Evolutionary conservation across 2,113 vertebrate genomes (phyloP).

Genomic region (Oreochromis niloticus): DNA sequence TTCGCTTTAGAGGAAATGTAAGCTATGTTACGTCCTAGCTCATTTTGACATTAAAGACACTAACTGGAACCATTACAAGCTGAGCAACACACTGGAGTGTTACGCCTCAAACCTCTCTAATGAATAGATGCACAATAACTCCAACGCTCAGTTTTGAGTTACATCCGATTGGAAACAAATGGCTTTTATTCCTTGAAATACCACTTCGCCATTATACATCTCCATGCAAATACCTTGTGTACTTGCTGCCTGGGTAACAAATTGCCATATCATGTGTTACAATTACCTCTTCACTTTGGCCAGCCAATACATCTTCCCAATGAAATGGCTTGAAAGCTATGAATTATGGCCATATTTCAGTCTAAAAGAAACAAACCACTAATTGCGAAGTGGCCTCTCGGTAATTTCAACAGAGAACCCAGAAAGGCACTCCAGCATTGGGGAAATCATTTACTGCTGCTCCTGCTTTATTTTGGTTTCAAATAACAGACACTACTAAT

Average conservation of each 20-base stretch:
- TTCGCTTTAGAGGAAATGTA: constrained; percentile 25
- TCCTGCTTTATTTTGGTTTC: constrained; percentile 88
- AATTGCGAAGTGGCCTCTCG: constrained; percentile 78
- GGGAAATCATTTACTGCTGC: constrained; percentile 82
- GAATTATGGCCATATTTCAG: constrained; percentile 81
- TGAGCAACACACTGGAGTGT: constrained; percentile 19
- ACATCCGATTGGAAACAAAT: constrained; percentile 60
- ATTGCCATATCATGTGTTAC: constrained; percentile 79
- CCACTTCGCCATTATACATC: constrained; percentile 33
- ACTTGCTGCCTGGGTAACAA: constrained; percentile 71
- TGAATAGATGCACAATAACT: constrained; percentile 54
- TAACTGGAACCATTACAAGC: constrained; percentile 55
- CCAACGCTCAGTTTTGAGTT: constrained; percentile 57
- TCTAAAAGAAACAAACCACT: constrained; percentile 80
- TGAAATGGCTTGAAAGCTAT: constrained; percentile 76
- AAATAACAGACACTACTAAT: constrained; percentile 89
- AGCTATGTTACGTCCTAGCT: constrained; percentile 3
- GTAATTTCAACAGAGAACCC: constrained; percentile 72
- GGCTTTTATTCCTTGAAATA: constrained; percentile 37
- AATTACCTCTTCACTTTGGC: constrained; percentile 71
- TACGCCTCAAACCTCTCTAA: constrained; percentile 43
- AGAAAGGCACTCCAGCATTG: constrained; percentile 68
- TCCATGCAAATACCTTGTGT: constrained; percentile 71
- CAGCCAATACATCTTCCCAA: constrained; percentile 75
- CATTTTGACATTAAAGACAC: constrained; percentile 42